phyloP scores from a whole-genome alignment of 2,888 invertebrate species.

The Cryptosula pallasiana region DNA sequence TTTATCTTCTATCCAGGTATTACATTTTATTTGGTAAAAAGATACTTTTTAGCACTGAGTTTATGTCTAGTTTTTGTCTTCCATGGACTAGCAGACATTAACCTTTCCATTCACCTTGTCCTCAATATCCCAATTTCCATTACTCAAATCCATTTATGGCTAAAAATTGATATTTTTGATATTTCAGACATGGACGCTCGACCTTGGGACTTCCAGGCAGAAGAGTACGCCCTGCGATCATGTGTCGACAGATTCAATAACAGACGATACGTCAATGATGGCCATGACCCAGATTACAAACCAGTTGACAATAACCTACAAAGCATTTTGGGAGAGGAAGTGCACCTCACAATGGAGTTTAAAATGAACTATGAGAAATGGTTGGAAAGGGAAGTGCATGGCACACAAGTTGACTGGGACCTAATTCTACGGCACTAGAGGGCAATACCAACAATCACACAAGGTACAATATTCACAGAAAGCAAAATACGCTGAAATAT shows the following conservation, averaged over 20 bases:
- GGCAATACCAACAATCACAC: too few relatives aligned
- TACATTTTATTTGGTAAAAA: too few relatives aligned
- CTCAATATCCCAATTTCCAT: too few relatives aligned
- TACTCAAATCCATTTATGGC: too few relatives aligned
- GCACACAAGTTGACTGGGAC: conserved; percentile 64
- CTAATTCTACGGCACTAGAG: conserved; percentile 47
- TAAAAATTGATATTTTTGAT: conserved; percentile 18
- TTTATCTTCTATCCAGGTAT: too few relatives aligned
- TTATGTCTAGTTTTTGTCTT: too few relatives aligned
- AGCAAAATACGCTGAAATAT: too few relatives aligned
- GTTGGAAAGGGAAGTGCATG: conserved; percentile 94
- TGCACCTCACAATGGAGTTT: conserved; percentile 79
- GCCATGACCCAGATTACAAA: conserved; percentile 59
- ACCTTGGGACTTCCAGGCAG: conserved; percentile 94
- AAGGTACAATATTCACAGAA: too few relatives aligned
- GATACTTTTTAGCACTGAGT: too few relatives aligned
- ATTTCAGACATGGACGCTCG: conserved; percentile 80
- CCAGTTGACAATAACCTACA: conserved; percentile 75
- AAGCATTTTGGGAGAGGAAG: conserved; percentile 70
- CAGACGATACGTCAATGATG: conserved; percentile 69
- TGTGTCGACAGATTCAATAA: conserved; percentile 94
- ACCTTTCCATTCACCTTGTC: too few relatives aligned
- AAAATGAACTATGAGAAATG: conserved; percentile 73
- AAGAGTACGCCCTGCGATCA: conserved; percentile 87
- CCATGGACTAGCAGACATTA: too few relatives aligned